A percentile compares a stretch with the other conserved stretches of the same genome.
Evolutionary conservation across 2,888 invertebrate genomes (phyloP).

Genomic region (Parochlus steinenii): DNA sequence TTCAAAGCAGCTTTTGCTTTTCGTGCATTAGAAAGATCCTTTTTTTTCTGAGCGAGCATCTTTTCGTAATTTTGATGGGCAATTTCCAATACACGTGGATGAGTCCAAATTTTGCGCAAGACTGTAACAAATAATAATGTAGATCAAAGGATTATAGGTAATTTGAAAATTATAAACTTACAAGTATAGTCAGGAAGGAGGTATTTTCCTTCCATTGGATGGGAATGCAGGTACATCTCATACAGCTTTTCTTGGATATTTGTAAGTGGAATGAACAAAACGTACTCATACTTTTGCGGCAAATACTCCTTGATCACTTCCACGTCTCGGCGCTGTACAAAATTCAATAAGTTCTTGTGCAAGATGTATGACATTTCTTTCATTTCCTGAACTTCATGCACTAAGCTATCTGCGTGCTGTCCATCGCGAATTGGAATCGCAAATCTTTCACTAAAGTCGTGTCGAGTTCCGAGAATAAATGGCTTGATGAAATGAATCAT

Average conservation of each 20-base stretch:
- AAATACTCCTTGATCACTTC: constrained; percentile 61
- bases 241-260: constrained; percentile 44
- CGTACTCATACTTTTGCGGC: constrained; percentile 72
- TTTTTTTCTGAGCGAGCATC: no score
- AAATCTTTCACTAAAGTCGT: constrained; percentile 60
- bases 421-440: constrained; percentile 82
- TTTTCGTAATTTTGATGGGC: constrained; percentile 30
- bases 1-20: constrained; percentile 7
- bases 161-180: no score
- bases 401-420: constrained; percentile 65
- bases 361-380: constrained; percentile 74
- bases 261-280: constrained; percentile 58
- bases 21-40: background rate
- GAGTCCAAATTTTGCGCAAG: constrained; percentile 42
- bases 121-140: no score
- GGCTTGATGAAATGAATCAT: constrained; percentile 91
- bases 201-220: constrained; percentile 24
- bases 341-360: constrained; percentile 64
- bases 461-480: constrained; percentile 61
- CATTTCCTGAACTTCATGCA: constrained; percentile 62
- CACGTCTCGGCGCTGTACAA: constrained; percentile 59
- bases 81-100: constrained; percentile 44
- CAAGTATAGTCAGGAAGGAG: constrained; percentile 42
- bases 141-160: no score
- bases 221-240: constrained; percentile 25